These are phyloP conservation scores for Pygoscelis adeliae DNA, from an alignment of 2,113 vertebrate species.

Conservation along the genomic window DNA sequence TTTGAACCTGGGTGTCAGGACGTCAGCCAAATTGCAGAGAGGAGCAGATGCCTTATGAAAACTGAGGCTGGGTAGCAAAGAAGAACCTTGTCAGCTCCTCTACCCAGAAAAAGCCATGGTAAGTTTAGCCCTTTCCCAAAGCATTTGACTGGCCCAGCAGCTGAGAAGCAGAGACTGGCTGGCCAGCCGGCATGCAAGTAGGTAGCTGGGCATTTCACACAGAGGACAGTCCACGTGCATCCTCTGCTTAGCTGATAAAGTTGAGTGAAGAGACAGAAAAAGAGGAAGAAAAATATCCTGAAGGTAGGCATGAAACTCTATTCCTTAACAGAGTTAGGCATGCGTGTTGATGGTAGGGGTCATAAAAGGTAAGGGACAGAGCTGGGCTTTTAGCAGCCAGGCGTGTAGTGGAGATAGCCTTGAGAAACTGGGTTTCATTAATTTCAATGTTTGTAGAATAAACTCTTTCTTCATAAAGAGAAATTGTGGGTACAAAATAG, in stretches of 20 bases:
- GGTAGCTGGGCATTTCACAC: background rate
- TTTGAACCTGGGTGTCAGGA: background rate
- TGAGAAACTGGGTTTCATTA: background rate
- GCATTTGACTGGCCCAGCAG: background rate
- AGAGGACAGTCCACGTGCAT: background rate
- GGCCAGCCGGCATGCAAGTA: background rate
- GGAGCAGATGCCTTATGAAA: background rate
- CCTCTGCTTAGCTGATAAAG: background rate
- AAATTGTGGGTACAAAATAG: background rate
- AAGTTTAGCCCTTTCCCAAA: background rate
- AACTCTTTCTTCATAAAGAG: background rate
- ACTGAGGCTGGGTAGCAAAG: background rate
- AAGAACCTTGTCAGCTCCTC: background rate
- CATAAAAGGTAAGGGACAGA: background rate
- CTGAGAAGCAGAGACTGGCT: background rate
- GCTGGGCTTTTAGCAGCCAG: background rate
- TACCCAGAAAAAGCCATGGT: background rate
- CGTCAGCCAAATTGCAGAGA: background rate
- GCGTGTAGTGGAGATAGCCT: background rate
- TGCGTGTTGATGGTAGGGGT: rapidly evolving
- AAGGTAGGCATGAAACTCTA: background rate
- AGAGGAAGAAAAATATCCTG: background rate
- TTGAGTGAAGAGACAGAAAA: background rate
- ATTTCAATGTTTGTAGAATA: background rate
- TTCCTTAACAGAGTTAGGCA: background rate